Conservation (phyloP, 2,113 vertebrate genomes). For the Campylorhamphus procurvoides region DNA sequence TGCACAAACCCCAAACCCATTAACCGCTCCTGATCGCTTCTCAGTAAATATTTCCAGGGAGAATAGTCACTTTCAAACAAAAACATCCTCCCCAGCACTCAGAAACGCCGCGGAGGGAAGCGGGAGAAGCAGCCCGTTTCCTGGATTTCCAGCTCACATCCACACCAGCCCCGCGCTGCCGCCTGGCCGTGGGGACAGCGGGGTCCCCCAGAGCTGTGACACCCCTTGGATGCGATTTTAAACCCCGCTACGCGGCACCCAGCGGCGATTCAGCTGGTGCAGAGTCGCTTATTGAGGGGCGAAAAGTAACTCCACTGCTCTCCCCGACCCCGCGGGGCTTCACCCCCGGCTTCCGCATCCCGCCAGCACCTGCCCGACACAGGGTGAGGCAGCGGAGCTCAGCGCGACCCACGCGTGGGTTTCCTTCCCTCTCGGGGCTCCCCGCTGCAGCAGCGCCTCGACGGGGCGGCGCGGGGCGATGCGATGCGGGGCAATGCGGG, state of each 20-base stretch:
- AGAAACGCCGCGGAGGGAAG: not conserved
- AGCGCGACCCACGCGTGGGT: not conserved
- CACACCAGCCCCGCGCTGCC: not conserved
- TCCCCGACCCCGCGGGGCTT: not conserved
- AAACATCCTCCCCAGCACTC: not conserved
- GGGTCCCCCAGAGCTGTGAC: not conserved
- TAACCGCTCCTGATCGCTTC: rapidly evolving
- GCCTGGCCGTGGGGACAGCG: not conserved
- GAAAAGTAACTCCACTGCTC: rapidly evolving
- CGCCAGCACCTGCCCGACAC: not conserved
- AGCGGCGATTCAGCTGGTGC: rapidly evolving
- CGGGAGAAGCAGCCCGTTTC: not conserved
- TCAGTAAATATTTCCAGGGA: not conserved
- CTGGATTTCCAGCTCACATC: slow-evolving; percentile 6
- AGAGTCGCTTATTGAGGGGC: rapidly evolving
- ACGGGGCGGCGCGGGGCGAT: not conserved
- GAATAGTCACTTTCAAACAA: not conserved
- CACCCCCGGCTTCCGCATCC: not conserved
- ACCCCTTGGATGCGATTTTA: rapidly evolving
- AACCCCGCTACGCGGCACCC: rapidly evolving
- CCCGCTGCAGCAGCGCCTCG: not conserved
- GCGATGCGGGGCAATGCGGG: too few species aligned
- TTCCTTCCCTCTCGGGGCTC: not conserved
- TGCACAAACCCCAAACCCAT: not conserved
- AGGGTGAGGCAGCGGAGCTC: not conserved